A percentile compares a stretch with the other conserved stretches of the same genome.
Evolutionary conservation across 1,140 invertebrate genomes (phyloP).

Genomic region (Drosophila kohkoa): DNA sequence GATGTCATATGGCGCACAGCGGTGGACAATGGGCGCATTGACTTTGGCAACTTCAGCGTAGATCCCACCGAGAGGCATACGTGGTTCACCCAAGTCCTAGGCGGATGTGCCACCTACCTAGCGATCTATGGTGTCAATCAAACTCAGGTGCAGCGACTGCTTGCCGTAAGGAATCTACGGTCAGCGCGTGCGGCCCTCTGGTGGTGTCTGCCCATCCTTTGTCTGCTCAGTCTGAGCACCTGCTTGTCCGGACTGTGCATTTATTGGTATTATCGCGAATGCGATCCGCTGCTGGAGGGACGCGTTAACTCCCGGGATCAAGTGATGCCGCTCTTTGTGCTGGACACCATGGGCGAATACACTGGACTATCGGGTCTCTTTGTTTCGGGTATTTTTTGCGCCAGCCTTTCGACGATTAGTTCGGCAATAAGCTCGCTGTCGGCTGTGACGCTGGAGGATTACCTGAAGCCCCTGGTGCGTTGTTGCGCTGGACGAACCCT

Average conservation of each 20-base stretch:
- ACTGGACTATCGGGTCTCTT: slow-evolving; percentile 93
- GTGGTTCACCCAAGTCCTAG: slow-evolving; percentile 90
- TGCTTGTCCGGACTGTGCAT: slow-evolving; percentile 92
- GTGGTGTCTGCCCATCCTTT: slow-evolving; percentile 90
- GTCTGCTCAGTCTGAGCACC: slow-evolving; percentile 88
- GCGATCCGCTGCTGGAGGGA: slow-evolving; percentile 89
- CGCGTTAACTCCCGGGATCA: slow-evolving; percentile 86
- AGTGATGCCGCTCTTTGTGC: slow-evolving; percentile 91
- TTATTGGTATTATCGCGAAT: slow-evolving; percentile 90
- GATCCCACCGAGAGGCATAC: slow-evolving; percentile 92
- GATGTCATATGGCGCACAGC: slow-evolving; percentile 89
- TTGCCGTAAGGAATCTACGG: slow-evolving; percentile 90
- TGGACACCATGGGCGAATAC: slow-evolving; percentile 89
- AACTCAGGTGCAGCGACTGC: slow-evolving; percentile 93
- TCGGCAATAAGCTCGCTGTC: slow-evolving; percentile 93
- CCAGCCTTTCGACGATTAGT: slow-evolving; percentile 93
- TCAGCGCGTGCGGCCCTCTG: slow-evolving; percentile 88
- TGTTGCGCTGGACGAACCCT: slow-evolving; percentile 61
- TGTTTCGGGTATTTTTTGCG: slow-evolving; percentile 93
- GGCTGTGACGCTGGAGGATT: slow-evolving; percentile 94
- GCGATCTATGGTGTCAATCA: slow-evolving; percentile 94
- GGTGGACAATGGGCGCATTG: slow-evolving; percentile 87
- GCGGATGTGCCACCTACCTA: slow-evolving; percentile 90
- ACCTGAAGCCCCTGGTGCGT: slow-evolving; percentile 87
- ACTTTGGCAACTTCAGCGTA: slow-evolving; percentile 86